Evolutionary conservation across 1,140 invertebrate genomes (phyloP).

Genomic region (Acyrthosiphon pisum): DNA sequence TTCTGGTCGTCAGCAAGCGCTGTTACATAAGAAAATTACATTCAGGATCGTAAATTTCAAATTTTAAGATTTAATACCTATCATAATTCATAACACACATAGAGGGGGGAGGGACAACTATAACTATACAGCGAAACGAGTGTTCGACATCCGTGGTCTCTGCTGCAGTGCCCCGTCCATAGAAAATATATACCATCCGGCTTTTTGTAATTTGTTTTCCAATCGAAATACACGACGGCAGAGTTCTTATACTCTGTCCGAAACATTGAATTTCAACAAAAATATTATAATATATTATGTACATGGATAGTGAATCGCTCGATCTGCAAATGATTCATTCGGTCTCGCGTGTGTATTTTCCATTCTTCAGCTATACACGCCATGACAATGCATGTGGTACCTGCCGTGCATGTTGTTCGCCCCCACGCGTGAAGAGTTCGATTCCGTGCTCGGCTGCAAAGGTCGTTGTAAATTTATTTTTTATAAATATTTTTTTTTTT

Average conservation of each 20-base stretch:
- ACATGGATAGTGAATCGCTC: neutral
- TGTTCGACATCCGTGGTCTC: neutral
- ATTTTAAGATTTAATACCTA: neutral
- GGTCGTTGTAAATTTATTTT: conserved; percentile 3
- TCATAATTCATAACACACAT: neutral
- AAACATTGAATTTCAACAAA: neutral
- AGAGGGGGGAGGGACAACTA: neutral
- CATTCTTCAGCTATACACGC: neutral
- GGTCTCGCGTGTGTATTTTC: neutral
- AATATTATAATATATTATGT: neutral
- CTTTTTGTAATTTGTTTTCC: neutral
- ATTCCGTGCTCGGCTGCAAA: conserved; percentile 13
- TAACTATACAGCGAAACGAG: neutral
- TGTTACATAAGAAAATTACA: neutral
- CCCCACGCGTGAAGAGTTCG: neutral
- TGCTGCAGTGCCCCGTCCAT: neutral
- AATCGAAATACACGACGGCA: neutral
- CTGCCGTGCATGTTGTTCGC: neutral
- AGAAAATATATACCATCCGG: no score
- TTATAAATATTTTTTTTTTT: neutral
- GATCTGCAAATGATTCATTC: neutral
- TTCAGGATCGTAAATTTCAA: neutral
- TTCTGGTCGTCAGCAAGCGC: neutral
- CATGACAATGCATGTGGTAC: neutral
- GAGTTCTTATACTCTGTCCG: no score